Conservation (phyloP, 1,140 invertebrate species). For the Probaryconus sp. region DNA sequence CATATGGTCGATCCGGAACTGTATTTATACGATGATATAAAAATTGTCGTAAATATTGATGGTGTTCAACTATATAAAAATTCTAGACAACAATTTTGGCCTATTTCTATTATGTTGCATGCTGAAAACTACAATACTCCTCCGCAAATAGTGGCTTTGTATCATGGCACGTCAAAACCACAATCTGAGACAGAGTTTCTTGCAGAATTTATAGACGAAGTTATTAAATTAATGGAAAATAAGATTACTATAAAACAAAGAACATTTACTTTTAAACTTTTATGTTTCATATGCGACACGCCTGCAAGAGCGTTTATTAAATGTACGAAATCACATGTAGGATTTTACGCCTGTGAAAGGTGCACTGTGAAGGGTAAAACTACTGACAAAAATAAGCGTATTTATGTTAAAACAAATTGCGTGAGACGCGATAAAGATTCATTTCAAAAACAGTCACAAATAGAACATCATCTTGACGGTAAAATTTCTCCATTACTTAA, state of each 20-base stretch:
- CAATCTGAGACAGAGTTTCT: conserved; percentile 9
- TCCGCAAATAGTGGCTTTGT: conserved; percentile 38
- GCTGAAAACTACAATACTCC: conserved; percentile 15
- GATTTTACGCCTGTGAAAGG: conserved; percentile 48
- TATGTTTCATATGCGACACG: conserved; percentile 31
- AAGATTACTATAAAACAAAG: conserved; percentile 6
- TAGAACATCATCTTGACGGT: conserved; percentile 36
- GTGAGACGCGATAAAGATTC: conserved; percentile 22
- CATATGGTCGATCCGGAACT: conserved; percentile 28
- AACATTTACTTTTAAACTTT: conserved; percentile 17
- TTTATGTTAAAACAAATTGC: conserved; percentile 33
- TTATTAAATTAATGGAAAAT: conserved; percentile 5
- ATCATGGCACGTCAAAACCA: conserved; percentile 28
- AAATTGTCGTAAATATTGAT: conserved; percentile 47
- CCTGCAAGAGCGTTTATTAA: conserved; percentile 36
- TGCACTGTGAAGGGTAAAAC: conserved; percentile 34
- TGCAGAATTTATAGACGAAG: conserved; percentile 22
- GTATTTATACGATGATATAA: conserved; percentile 33
- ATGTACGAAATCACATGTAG: conserved; percentile 32
- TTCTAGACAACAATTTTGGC: conserved; percentile 42
- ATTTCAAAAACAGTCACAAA: conserved; percentile 21
- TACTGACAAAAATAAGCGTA: conserved; percentile 13
- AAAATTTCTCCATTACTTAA: conserved; percentile 17
- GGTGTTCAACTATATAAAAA: conserved; percentile 30
- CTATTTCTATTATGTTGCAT: conserved; percentile 29